Evolutionary conservation across 2,888 invertebrate genomes (phyloP), one percentile per base, ranked within the genome.

Genomic region (Nemoura dubitans): DNA sequence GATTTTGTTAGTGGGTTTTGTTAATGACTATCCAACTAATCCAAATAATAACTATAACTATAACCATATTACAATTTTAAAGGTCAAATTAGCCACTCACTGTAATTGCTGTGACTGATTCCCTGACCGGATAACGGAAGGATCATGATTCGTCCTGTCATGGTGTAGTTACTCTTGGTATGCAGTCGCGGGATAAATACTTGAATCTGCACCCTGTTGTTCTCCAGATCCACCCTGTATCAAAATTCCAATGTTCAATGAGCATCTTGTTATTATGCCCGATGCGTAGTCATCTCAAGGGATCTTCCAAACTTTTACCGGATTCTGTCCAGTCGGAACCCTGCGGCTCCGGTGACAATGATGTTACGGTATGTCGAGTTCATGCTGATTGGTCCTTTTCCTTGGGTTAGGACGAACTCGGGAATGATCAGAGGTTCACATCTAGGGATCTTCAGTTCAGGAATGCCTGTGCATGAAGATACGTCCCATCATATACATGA

Each of bases 81-180:
- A 36, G 10, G 10, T 10, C 36, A 36, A 6, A 36, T 29, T 86
- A 76, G 76, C 87, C 85, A 93, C 94, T 94, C 91, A 95, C 95
- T 94, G 90, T 95, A 95, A 91, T 95, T 96, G 83, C 95, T 95
- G 25, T 92, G 91, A 88, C 95, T 95, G 29, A 91, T 90, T 10
- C 96, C 96, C 1, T 93, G 92, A 83, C 96, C 96, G 10, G 93
- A 91, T 84, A 97, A 94, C 0, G 96, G 96, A 91, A 96, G 92
- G 95, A 96, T 94, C 88, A 96, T 91, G 59, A 96, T 93, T 89
- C 94, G 94, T 6, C 96, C 96, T 27, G 93, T 91, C 88, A 96
- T 93, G 3, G 91, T 92, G 90, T 97, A 96, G 87, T 93, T 92
- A 0, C 95, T 94, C 29, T 92, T 93, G 92, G 96, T 93, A 86